Evolutionary conservation across 2,797 vertebrate genomes (phyloP).

Genomic region (Melanotaenia boesemani): DNA sequence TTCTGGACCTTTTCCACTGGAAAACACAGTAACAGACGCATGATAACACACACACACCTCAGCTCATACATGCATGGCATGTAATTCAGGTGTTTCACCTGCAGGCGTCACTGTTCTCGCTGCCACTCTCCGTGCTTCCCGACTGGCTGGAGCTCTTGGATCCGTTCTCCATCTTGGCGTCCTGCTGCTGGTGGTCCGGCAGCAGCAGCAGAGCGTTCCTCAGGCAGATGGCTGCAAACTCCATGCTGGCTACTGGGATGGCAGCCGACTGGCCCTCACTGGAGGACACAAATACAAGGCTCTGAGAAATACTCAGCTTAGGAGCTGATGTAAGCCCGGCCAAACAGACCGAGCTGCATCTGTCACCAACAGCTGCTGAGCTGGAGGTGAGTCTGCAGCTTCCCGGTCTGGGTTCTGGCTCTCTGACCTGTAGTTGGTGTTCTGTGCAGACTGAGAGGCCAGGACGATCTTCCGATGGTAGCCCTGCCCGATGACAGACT

Average conservation of each 20-base stretch:
- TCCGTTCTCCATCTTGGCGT: slow-evolving; percentile 90
- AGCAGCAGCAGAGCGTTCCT: slow-evolving; percentile 94
- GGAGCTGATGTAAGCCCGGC: too few relatives aligned
- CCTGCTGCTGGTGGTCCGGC: slow-evolving; percentile 93
- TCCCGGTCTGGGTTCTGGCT: too few relatives aligned
- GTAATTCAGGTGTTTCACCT: slow-evolving; percentile 78
- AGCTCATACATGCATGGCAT: too few relatives aligned
- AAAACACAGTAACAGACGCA: slow-evolving; percentile 17
- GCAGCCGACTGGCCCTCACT: slow-evolving; percentile 98
- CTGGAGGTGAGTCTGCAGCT: too few relatives aligned
- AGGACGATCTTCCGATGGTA: slow-evolving; percentile 98
- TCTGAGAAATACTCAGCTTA: too few relatives aligned
- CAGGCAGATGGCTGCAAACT: slow-evolving; percentile 98
- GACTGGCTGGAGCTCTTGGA: slow-evolving; percentile 90
- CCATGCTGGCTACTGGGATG: slow-evolving; percentile 98
- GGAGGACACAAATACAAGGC: slow-evolving; percentile 15
- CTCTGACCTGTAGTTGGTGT: slow-evolving; percentile 94
- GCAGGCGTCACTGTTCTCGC: slow-evolving; percentile 93
- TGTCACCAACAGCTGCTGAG: too few relatives aligned
- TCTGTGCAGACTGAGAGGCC: slow-evolving; percentile 96
- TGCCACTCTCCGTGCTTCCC: slow-evolving; percentile 89
- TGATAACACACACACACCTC: background rate
- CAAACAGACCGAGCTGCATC: too few relatives aligned
- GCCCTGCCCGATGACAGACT: slow-evolving; percentile 96
- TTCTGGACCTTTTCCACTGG: slow-evolving; percentile 94